Evolutionary conservation across 2,888 invertebrate species (phyloP).

Genomic region (Hydrotaea cyrtoneurina): DNA sequence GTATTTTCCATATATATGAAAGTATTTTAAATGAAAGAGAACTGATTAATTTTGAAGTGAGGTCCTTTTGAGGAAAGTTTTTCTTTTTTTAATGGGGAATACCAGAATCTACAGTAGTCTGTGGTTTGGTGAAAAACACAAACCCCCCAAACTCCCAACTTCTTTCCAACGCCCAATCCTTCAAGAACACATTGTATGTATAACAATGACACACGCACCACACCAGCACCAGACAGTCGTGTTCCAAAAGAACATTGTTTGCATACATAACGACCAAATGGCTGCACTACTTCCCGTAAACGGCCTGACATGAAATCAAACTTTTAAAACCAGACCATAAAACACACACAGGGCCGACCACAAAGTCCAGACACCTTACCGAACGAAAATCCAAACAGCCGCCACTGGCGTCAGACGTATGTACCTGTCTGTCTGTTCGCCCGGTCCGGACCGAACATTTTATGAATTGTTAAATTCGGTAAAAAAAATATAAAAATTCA

Average conservation of each 20-base stretch:
- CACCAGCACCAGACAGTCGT: slow-evolving; percentile 13
- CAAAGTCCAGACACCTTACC: slow-evolving; percentile 45
- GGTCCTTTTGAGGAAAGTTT: too few species aligned
- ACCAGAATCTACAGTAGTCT: too few species aligned
- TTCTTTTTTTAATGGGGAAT: too few species aligned
- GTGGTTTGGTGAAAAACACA: background rate
- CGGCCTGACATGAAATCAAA: slow-evolving; percentile 55
- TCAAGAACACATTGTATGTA: background rate
- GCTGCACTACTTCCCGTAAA: slow-evolving; percentile 67
- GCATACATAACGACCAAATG: slow-evolving; percentile 63
- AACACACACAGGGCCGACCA: slow-evolving; percentile 35
- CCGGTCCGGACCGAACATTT: slow-evolving; percentile 37
- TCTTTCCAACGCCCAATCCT: background rate
- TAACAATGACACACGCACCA: slow-evolving; percentile 15
- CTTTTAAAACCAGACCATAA: slow-evolving; percentile 47
- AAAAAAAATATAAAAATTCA: slow-evolving; percentile 52
- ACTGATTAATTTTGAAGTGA: too few species aligned
- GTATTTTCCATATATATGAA: too few species aligned
- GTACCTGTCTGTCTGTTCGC: background rate
- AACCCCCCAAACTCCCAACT: background rate
- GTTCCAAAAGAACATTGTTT: slow-evolving; percentile 53
- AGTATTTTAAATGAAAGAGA: too few species aligned
- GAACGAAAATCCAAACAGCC: background rate
- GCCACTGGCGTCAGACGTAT: slow-evolving; percentile 56
- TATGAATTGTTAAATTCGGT: slow-evolving; percentile 60